phyloP scores from a whole-genome alignment of 30 jellyfish, hydroid and myxozoan genomes.

The Phacellophora camtschatica region DNA sequence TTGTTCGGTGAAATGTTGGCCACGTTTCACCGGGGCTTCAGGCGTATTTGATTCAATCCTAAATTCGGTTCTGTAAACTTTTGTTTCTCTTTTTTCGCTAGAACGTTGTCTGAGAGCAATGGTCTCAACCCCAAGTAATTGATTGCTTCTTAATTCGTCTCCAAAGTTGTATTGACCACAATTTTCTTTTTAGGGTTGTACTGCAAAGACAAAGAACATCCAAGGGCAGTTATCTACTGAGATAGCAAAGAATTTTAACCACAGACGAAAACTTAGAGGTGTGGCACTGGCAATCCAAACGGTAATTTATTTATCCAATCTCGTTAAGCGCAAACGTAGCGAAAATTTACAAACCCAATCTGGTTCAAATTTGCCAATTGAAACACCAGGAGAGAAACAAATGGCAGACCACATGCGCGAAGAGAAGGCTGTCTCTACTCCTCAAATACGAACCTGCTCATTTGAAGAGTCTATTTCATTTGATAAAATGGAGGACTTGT shows the following conservation, averaged over 20 bases:
- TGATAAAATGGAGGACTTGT: conserved; percentile 36
- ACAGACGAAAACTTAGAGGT: conserved; percentile 77
- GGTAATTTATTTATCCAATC: conserved; percentile 88
- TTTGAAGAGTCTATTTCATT: conserved; percentile 60
- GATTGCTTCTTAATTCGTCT: not conserved
- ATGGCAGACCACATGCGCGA: conserved; percentile 4
- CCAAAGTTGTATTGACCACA: not conserved
- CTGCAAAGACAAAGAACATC: conserved; percentile 74
- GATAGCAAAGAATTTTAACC: conserved; percentile 59
- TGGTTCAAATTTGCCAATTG: conserved; percentile 23
- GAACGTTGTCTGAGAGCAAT: no score
- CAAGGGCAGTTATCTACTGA: conserved; percentile 79
- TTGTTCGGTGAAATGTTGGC: no score
- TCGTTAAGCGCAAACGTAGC: conserved; percentile 57
- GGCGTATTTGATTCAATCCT: no score
- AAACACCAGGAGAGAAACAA: conserved; percentile 2
- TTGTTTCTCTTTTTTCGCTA: no score
- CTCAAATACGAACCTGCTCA: conserved; percentile 38
- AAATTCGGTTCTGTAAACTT: no score
- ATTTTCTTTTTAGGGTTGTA: conserved; percentile 64
- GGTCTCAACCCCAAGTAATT: no score
- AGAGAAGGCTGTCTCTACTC: conserved; percentile 10
- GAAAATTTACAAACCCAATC: conserved; percentile 42
- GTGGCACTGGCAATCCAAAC: conserved; percentile 91
- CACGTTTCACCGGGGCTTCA: no score